Conservation (phyloP, 2,113 vertebrate species). For the Peromyscus polionotus region DNA sequence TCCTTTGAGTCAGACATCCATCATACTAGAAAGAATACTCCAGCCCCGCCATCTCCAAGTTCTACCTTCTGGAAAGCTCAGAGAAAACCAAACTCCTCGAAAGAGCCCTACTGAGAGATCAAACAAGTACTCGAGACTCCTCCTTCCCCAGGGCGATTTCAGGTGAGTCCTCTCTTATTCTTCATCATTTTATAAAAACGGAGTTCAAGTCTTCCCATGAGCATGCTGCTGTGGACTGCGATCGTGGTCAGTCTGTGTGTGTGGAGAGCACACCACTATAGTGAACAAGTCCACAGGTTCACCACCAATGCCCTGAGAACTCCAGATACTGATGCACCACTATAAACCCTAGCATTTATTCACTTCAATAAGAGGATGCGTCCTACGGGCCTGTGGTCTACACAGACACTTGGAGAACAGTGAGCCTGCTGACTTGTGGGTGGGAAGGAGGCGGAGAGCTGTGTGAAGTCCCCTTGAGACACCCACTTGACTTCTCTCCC, state of each 20-base stretch:
- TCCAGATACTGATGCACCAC: background rate
- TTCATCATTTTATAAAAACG: background rate
- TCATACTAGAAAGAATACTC: constrained; percentile 35
- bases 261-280: background rate
- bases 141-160: background rate
- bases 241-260: background rate
- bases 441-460: no score
- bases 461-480: background rate
- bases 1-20: constrained; percentile 27
- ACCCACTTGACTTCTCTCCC: background rate
- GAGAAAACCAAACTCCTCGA: background rate
- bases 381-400: background rate
- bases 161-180: background rate
- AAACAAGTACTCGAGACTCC: background rate
- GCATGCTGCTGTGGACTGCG: background rate
- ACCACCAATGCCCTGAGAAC: background rate
- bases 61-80: constrained; percentile 40
- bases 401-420: constrained; percentile 12
- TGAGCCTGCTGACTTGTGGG: background rate
- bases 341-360: background rate
- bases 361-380: background rate
- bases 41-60: background rate
- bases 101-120: constrained; percentile 22
- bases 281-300: background rate
- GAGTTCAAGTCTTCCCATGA: background rate